Evolutionary conservation across 2,888 invertebrate genomes (phyloP), one percentile per base, ranked within the genome.

Genomic region (Aethes cnicana): DNA sequence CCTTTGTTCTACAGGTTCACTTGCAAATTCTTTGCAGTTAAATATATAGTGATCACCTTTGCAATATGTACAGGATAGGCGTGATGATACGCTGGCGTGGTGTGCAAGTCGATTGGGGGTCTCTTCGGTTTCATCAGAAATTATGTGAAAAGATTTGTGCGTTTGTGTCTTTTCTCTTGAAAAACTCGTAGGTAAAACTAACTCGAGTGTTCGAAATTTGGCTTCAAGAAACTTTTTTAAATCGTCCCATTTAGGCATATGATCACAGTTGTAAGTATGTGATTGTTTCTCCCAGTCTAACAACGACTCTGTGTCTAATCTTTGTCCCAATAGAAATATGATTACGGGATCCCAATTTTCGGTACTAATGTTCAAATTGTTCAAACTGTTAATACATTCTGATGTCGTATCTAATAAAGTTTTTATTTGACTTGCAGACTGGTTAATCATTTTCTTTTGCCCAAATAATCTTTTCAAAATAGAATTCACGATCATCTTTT

Each of bases 401-500:
- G 26, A 14, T 1, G 47, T 37, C 5, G 47, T 37, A 11, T 47
- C 47, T 4, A 47, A 9, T 14, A 47, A 8, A 12, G 26, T 8
- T 30, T 47, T 47, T 1, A 47, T 28, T 7, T 20, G 18, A 12
- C 30, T 26, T 8, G 47, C 28, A 4, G 47, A 28, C 28, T 47
- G 28, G 14, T 11, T 30, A 4, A 8, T 28, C 1, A 47, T n/a
- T 18, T 25, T 36, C 21, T 20, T 36, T 20, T 37, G 47, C 1
- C 37, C 30, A 18, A 36, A 37, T 12, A 47, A 28, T 14, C 30
- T 36, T 28, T 36, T 37, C 1, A 47, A 9, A 4, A 37, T n/a
- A 20, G 37, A 36, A 18, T 48, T 41, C 9, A 35, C 48, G 3
- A 48, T 48, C 16, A 23, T 32, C 8, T 9, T 32, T 42, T 48